Evolutionary conservation across 2,113 vertebrate species (phyloP).

Genomic region (Lepus europaeus): DNA sequence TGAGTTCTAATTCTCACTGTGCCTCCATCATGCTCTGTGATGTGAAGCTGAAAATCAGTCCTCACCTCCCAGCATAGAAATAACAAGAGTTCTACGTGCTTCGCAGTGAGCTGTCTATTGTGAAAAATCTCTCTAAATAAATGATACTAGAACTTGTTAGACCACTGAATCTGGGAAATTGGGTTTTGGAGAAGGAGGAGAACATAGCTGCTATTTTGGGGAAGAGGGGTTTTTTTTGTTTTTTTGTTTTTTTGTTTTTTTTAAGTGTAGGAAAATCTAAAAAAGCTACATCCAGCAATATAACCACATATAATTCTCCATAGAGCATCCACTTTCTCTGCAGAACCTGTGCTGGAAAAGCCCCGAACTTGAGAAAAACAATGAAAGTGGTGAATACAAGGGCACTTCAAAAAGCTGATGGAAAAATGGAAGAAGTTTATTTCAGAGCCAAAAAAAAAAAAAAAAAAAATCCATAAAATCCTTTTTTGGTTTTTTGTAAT

Average conservation of each 20-base stretch:
- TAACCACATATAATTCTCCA: not conserved
- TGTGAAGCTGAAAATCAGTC: not conserved
- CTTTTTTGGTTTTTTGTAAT: too few relatives aligned
- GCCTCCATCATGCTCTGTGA: not conserved
- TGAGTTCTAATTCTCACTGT: not conserved
- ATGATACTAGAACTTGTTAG: not conserved
- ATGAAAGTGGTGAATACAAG: not conserved
- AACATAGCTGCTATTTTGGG: not conserved
- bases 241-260: too few relatives aligned
- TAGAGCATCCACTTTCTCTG: not conserved
- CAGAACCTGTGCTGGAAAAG: not conserved
- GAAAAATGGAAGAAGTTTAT: too few relatives aligned
- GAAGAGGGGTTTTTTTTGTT: not conserved
- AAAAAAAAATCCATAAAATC: too few relatives aligned
- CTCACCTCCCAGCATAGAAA: not conserved
- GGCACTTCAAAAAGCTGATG: too few relatives aligned
- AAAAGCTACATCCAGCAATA: not conserved
- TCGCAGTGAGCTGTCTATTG: not conserved
- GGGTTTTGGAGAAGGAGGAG: not conserved
- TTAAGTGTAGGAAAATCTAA: not conserved
- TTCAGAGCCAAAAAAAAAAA: too few relatives aligned
- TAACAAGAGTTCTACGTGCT: not conserved
- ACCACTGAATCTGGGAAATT: not conserved
- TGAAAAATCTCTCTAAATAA: not conserved
- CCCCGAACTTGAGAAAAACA: not conserved